Evolutionary conservation across 2,113 vertebrate species (phyloP).

Genomic region (Atrichornis clamosus): DNA sequence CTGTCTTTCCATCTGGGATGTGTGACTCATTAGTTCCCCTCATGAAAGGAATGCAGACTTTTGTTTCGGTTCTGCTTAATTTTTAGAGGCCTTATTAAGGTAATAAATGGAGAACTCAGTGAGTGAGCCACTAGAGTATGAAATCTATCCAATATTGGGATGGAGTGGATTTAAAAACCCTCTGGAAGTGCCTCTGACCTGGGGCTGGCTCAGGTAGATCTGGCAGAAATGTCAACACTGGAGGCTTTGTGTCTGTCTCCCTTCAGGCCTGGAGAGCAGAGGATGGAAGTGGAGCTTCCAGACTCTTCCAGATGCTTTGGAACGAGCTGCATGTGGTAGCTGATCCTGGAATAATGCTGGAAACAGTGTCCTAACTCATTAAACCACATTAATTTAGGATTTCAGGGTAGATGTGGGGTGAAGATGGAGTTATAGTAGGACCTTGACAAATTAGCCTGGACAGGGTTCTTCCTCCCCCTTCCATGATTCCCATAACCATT

Average conservation of each 20-base stretch:
- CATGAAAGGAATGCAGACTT: not conserved
- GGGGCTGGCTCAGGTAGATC: not conserved
- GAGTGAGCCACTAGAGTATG: not conserved
- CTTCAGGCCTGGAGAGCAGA: not conserved
- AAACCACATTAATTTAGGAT: not conserved
- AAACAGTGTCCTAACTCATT: too few relatives aligned
- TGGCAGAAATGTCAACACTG: not conserved
- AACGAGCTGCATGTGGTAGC: not conserved
- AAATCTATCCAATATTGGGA: not conserved
- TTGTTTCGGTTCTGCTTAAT: not conserved
- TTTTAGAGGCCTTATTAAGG: not conserved
- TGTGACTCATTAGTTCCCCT: not conserved
- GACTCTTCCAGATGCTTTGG: not conserved
- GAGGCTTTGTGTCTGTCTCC: not conserved
- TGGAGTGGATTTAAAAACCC: not conserved
- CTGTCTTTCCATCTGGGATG: not conserved
- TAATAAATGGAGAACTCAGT: not conserved
- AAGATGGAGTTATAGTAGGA: not conserved
- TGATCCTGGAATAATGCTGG: rapidly evolving
- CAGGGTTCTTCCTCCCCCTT: not conserved
- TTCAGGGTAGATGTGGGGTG: not conserved
- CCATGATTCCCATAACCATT: not conserved
- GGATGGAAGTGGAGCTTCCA: not conserved
- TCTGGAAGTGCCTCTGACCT: not conserved
- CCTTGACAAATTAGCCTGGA: too few relatives aligned